Base-by-base conservation (phyloP, 2,888 invertebrate genomes). In the Lampropteryx suffumata region DNA sequence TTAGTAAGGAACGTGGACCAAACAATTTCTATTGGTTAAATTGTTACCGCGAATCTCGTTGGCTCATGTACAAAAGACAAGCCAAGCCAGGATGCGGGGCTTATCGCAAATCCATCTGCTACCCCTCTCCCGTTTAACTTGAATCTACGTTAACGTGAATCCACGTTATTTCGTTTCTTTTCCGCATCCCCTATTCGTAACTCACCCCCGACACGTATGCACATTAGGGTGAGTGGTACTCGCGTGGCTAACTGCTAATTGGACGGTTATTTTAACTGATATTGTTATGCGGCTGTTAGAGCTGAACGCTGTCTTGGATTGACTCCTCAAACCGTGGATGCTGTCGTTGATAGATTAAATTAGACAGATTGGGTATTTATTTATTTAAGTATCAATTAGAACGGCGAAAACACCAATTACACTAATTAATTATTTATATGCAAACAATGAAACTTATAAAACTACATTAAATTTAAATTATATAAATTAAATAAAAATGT, bases 241-340 rank as follows among this genome's bases (percentile, higher is more conserved):
- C 9, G 8, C n/a, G 30, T 10, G 29, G 26, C 37, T 57, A 48
- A 57, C 53, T 50, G 57, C 57, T 57, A 57, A 57, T 57, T 50
- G 44, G 41, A 37, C 41, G 40, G 50, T 57, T 50, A 39, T 53
- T 36, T 35, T 49, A 46, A 49, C 46, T 32, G 42, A 17, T 32
- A 35, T 42, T 36, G 53, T 41, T 41, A 47, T 32, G 35, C 28
- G 21, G 24, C 26, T 8, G 29, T 30, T 32, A 10, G 9, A 13
- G 26, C 14, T 27, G 17, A 32, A 30, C 33, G 11, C 24, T 21
- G 24, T n/a, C 44, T 29, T 41, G 35, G 30, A 36, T 30, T 14
- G 29, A 29, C 24, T 35, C 36, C 28, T 45, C 35, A 41, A 35
- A 35, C 29, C 46, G 5, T 7, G 9, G 10, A 1, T 5, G 12